Conservation (phyloP, 1,140 invertebrate species). For the Solen grandis region DNA sequence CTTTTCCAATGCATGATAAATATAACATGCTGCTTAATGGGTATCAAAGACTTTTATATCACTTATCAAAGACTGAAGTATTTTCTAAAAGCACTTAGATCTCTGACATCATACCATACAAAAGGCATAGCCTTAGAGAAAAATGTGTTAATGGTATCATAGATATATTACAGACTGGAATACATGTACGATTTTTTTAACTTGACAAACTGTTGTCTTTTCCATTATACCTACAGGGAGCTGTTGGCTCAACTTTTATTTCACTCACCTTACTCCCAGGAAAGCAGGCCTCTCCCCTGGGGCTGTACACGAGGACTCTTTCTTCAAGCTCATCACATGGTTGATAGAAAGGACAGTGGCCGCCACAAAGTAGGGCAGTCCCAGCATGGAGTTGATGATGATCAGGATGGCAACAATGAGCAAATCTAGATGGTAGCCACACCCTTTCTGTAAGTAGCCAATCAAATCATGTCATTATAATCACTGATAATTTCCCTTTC, state of each 20-base stretch:
- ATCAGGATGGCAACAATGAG: conserved; percentile 95
- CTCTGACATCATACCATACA: neutral
- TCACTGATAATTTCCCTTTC: too few species aligned
- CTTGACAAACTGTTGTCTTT: too few species aligned
- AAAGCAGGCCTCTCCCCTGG: conserved; percentile 99
- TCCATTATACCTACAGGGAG: too few species aligned
- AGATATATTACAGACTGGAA: too few species aligned
- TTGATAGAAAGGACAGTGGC: conserved; percentile 99
- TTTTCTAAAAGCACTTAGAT: too few species aligned
- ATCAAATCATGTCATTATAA: too few species aligned
- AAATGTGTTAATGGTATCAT: neutral
- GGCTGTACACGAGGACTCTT: conserved; percentile 97
- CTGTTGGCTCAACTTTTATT: too few species aligned
- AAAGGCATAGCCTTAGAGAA: neutral
- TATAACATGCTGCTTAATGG: too few species aligned
- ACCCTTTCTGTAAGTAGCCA: conserved; percentile 52
- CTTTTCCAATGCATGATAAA: too few species aligned
- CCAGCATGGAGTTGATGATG: conserved; percentile 94
- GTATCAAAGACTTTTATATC: too few species aligned
- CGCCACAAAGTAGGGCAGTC: conserved; percentile 97
- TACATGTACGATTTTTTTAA: too few species aligned
- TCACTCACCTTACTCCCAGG: conserved; percentile 89
- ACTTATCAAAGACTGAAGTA: too few species aligned
- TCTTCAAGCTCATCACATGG: conserved; percentile 98
- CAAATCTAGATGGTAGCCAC: conserved; percentile 96